These are phyloP conservation scores for Sebastes steindachneri DNA, from an alignment of 2,797 vertebrate species.

Conservation along the genomic window DNA sequence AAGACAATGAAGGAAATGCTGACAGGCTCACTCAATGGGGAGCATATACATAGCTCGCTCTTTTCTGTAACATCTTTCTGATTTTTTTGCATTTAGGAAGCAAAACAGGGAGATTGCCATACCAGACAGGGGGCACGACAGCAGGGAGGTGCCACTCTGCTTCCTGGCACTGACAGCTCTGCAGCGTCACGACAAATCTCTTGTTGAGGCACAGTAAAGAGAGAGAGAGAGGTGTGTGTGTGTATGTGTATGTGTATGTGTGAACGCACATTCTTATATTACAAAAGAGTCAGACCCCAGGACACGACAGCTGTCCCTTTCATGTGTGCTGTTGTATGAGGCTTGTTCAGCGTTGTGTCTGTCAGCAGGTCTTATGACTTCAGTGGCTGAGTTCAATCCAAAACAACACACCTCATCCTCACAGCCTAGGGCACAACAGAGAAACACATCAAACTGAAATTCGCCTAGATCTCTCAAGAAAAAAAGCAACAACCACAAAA, in stretches of 20 bases:
- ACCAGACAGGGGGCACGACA: conserved; percentile 30
- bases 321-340: conserved; percentile 32
- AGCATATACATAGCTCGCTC: not conserved
- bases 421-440: not conserved
- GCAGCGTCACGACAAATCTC: conserved; percentile 61
- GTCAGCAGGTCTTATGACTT: conserved; percentile 59
- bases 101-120: conserved; percentile 18
- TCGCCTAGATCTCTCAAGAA: not conserved
- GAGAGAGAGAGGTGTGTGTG: not conserved
- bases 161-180: conserved; percentile 48
- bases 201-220: conserved; percentile 3
- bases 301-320: conserved; percentile 62
- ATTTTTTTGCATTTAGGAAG: conserved; percentile 10
- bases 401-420: conserved; percentile 3
- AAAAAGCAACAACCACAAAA: conserved; percentile 9
- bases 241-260: not conserved
- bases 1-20: not conserved
- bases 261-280: conserved; percentile 18
- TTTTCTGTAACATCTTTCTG: not conserved
- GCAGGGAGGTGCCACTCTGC: conserved; percentile 54
- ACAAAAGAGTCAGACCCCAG: conserved; percentile 41
- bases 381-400: conserved; percentile 34
- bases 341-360: conserved; percentile 41
- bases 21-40: not conserved
- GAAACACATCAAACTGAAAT: conserved; percentile 1